phyloP scores from a whole-genome alignment of 2,113 vertebrate genomes.

The Phalacrocorax aristotelis region DNA sequence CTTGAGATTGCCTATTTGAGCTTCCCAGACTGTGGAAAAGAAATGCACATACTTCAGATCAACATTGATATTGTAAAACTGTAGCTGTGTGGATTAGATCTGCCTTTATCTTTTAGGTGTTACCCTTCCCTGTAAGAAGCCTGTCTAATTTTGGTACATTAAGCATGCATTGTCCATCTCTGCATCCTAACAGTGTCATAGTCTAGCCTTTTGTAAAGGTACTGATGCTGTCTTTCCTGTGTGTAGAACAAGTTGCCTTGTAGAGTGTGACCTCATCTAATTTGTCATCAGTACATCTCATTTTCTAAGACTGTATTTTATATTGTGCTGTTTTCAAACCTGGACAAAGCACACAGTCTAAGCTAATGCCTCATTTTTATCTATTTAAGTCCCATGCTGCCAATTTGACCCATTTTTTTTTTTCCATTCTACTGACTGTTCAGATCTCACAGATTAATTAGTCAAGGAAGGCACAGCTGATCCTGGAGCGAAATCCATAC shows the following conservation, averaged over 20 bases:
- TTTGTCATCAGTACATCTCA: not conserved
- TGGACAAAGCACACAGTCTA: not conserved
- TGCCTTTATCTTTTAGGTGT: not conserved
- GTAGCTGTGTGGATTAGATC: not conserved
- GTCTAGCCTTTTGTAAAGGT: not conserved
- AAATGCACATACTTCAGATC: not conserved
- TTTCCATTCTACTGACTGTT: constrained; percentile 45
- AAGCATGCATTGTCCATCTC: not conserved
- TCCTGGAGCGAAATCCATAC: constrained; percentile 43
- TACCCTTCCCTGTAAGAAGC: not conserved
- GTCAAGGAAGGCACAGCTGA: constrained; percentile 56
- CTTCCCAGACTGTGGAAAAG: not conserved
- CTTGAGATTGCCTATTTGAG: not conserved
- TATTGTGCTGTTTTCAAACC: not conserved
- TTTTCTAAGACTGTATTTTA: not conserved
- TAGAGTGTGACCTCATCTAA: not conserved
- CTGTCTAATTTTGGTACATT: not conserved
- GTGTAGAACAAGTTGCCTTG: accelerated
- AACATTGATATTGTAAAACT: not conserved
- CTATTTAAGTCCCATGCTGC: constrained; percentile 44
- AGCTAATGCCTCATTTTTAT: constrained; percentile 43
- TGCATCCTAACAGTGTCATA: not conserved
- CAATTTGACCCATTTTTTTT: constrained; percentile 62
- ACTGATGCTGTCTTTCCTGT: not conserved
- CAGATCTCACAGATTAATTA: constrained; percentile 56